Conservation (phyloP, 1,140 invertebrate genomes). For the Cydia strobilella region DNA sequence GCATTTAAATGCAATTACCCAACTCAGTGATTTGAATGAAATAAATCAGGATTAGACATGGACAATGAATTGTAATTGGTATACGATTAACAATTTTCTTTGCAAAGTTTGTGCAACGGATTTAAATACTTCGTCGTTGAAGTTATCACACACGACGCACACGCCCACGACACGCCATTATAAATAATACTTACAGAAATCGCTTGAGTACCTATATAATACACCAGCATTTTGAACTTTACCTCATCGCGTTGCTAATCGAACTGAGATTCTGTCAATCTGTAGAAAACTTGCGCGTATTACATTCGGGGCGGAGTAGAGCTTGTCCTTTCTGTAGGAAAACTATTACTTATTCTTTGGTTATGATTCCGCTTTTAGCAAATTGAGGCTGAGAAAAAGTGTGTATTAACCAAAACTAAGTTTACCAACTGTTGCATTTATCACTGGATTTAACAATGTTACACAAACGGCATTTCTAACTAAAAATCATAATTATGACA, state of each 20-base stretch:
- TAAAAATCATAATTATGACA: not conserved
- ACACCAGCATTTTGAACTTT: too few species aligned
- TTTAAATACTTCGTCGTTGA: conserved; percentile 10
- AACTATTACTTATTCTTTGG: too few species aligned
- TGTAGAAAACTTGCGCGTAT: too few species aligned
- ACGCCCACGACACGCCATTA: too few species aligned
- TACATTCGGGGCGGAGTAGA: too few species aligned
- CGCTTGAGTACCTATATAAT: too few species aligned
- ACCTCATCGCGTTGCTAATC: too few species aligned
- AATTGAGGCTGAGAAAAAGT: not conserved
- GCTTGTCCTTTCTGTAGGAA: too few species aligned
- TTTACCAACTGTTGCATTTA: not conserved
- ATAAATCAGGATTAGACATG: conserved; percentile 19
- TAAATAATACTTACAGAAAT: too few species aligned
- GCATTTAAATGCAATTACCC: not conserved
- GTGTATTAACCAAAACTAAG: not conserved
- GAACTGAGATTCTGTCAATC: too few species aligned
- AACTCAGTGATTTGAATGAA: not conserved
- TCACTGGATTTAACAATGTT: not conserved
- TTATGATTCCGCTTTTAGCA: too few species aligned
- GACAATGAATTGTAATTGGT: conserved; percentile 20
- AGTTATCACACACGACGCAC: not conserved
- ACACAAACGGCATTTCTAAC: not conserved
- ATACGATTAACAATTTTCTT: conserved; percentile 23
- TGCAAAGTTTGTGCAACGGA: not conserved